Conservation (phyloP, 2,113 vertebrate species). For the Passer domesticus region DNA sequence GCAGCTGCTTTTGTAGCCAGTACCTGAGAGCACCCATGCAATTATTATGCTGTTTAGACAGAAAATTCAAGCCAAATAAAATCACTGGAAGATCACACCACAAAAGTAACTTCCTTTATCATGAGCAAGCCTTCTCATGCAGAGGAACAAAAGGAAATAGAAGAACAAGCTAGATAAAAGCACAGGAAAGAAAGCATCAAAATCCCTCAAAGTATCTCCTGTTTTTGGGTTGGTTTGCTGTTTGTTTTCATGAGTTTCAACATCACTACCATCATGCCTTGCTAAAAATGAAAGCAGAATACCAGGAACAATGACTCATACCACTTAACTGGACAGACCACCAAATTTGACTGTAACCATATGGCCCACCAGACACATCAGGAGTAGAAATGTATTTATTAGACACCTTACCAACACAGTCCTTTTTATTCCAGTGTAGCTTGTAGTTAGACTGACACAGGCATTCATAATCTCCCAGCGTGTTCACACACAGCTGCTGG, state of each 20-base stretch:
- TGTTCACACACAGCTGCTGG: conserved; percentile 90
- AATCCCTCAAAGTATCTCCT: conserved; percentile 93
- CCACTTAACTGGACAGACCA: neutral
- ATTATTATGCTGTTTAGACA: neutral
- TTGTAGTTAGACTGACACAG: conserved; percentile 87
- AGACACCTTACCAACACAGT: conserved; percentile 91
- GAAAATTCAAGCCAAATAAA: neutral
- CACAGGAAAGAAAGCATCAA: conserved; percentile 71
- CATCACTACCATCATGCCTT: neutral
- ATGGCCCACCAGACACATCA: neutral
- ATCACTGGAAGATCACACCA: neutral
- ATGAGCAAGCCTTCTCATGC: neutral
- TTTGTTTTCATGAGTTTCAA: conserved; percentile 55
- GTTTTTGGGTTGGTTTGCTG: conserved; percentile 71
- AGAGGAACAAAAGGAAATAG: conserved; percentile 44
- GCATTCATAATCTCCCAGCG: conserved; percentile 86
- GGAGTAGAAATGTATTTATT: neutral
- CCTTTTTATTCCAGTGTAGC: conserved; percentile 97
- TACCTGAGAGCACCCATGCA: neutral
- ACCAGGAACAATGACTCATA: neutral
- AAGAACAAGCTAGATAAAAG: conserved; percentile 58
- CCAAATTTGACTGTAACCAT: neutral
- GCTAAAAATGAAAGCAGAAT: neutral
- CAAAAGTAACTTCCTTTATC: neutral
- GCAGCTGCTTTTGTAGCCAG: neutral